phyloP scores from a whole-genome alignment of 2,797 vertebrate genomes.

The Enteromius mattozi region DNA sequence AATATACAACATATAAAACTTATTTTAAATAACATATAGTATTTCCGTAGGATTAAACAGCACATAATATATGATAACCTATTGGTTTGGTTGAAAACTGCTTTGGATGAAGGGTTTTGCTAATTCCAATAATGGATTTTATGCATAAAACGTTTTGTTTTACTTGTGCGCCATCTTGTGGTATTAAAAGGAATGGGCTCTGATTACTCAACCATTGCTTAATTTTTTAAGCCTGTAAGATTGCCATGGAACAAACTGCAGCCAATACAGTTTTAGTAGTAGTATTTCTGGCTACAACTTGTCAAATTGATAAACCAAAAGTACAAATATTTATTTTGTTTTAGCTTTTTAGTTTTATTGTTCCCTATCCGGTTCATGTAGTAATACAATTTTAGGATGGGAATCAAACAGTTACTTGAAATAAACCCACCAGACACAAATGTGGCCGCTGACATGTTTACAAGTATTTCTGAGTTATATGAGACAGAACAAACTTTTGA shows the following conservation, averaged over 20 bases:
- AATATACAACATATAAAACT: not conserved
- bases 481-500: not conserved
- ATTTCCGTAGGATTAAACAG: not conserved
- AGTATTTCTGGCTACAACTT: not conserved
- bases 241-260: not conserved
- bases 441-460: not conserved
- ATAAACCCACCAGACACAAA: not conserved
- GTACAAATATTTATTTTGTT: not conserved
- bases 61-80: too few species aligned
- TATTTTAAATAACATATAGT: not conserved
- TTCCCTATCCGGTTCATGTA: not conserved
- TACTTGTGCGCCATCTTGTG: constrained; percentile 11
- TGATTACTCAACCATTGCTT: not conserved
- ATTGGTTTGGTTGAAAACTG: too few species aligned
- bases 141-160: not conserved
- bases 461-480: not conserved
- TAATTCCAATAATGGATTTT: not conserved
- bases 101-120: not conserved
- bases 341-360: not conserved
- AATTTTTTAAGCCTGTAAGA: not conserved
- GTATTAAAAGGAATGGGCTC: not conserved
- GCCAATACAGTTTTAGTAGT: not conserved
- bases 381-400: not conserved
- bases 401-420: not conserved
- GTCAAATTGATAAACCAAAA: not conserved